Percentiles rank a stretch among this genome's conserved stretches.
Evolutionary conservation across 1,140 invertebrate genomes (phyloP).

Genomic region (Neuroterus valhalla): DNA sequence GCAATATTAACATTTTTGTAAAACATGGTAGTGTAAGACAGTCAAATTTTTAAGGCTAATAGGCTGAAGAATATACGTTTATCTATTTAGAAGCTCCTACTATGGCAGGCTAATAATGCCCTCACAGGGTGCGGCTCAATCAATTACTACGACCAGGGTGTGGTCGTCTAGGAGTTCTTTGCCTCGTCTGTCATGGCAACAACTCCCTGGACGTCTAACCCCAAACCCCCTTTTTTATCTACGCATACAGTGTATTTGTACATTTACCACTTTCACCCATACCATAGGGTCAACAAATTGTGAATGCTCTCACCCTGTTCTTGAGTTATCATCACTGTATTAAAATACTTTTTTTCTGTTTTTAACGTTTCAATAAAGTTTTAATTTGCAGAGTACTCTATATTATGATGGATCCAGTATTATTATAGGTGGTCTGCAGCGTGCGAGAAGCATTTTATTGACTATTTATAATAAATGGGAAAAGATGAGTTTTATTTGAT

Average conservation of each 20-base stretch:
- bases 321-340: slow-evolving; percentile 8
- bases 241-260: not conserved
- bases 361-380: not conserved
- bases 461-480: no score
- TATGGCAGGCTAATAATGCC: slow-evolving; percentile 57
- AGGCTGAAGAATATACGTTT: no score
- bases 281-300: slow-evolving; percentile 18
- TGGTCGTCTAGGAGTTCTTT: slow-evolving; percentile 60
- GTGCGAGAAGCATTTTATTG: no score
- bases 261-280: slow-evolving; percentile 16
- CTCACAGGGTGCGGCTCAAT: slow-evolving; percentile 67
- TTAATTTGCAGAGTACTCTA: no score
- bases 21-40: no score
- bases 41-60: no score
- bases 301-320: slow-evolving; percentile 10
- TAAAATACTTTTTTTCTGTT: not conserved
- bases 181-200: slow-evolving; percentile 67
- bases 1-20: no score
- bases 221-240: not conserved
- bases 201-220: slow-evolving; percentile 54
- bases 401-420: no score
- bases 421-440: no score
- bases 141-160: slow-evolving; percentile 67
- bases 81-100: slow-evolving; percentile 50
- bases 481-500: no score